Conservation (phyloP, 1,140 invertebrate genomes). For the Heliconius nattereri region DNA sequence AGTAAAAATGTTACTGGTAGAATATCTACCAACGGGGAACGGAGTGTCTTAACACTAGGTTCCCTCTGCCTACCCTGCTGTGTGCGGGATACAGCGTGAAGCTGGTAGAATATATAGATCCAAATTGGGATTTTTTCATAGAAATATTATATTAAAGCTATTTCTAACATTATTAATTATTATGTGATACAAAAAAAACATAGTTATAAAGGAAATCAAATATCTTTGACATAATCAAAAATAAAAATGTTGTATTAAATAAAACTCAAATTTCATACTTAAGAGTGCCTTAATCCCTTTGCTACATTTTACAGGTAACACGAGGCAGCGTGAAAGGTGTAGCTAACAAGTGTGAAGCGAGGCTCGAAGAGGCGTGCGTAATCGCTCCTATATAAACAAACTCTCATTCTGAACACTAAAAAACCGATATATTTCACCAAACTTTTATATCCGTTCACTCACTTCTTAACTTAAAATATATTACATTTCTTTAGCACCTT, state of each 20-base stretch:
- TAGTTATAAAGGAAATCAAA: no score
- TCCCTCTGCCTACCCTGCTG: no score
- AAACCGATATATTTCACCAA: slow-evolving; percentile 79
- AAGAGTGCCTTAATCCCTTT: not conserved
- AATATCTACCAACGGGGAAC: no score
- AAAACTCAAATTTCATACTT: not conserved
- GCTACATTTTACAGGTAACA: slow-evolving; percentile 21
- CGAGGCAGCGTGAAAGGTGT: slow-evolving; percentile 49
- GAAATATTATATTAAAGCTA: not conserved
- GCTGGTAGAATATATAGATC: not conserved
- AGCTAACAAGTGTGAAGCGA: slow-evolving; percentile 48
- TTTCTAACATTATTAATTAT: not conserved
- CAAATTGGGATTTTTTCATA: not conserved
- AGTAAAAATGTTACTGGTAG: not conserved
- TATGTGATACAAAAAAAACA: no score
- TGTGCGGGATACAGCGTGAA: no score
- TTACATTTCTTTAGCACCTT: slow-evolving; percentile 81
- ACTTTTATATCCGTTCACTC: slow-evolving; percentile 77
- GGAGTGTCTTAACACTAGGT: no score
- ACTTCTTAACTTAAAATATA: slow-evolving; percentile 70
- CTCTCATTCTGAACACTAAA: slow-evolving; percentile 69
- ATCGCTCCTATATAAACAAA: slow-evolving; percentile 72
- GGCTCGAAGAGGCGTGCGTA: slow-evolving; percentile 65
- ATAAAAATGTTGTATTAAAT: not conserved
- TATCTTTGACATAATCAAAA: not conserved